Conservation (phyloP, 2,797 vertebrate species). For the Anas bahamensis region DNA sequence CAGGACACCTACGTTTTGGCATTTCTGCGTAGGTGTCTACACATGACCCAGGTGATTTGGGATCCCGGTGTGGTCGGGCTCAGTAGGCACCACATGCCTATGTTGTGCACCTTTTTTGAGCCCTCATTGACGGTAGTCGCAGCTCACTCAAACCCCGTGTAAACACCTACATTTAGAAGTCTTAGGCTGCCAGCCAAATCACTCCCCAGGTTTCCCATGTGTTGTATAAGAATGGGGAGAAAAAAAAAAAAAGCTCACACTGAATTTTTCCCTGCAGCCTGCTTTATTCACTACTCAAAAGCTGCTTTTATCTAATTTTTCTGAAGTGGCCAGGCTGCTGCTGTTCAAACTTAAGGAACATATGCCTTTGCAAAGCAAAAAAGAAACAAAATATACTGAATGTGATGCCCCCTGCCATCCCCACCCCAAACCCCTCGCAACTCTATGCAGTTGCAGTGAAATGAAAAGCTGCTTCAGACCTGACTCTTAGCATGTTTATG, state of each 20-base stretch:
- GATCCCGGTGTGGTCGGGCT: accelerated
- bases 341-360: neutral
- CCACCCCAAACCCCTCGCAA: neutral
- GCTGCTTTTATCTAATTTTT: neutral
- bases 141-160: neutral
- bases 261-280: neutral
- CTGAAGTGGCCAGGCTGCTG: neutral
- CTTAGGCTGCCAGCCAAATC: neutral
- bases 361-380: neutral
- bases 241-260: neutral
- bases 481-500: neutral
- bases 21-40: neutral
- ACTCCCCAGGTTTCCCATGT: neutral
- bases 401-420: too few relatives aligned
- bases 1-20: neutral
- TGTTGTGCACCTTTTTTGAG: neutral
- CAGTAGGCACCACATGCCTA: neutral
- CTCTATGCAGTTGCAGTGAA: neutral
- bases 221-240: neutral
- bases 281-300: neutral
- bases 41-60: neutral
- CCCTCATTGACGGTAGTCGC: neutral
- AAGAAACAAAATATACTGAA: neutral
- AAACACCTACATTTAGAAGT: neutral
- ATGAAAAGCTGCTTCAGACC: neutral